Percentiles rank a stretch among this genome's conserved stretches.
Conservation (phyloP, 2,113 vertebrate species). For the Craseonycteris thonglongyai region DNA sequence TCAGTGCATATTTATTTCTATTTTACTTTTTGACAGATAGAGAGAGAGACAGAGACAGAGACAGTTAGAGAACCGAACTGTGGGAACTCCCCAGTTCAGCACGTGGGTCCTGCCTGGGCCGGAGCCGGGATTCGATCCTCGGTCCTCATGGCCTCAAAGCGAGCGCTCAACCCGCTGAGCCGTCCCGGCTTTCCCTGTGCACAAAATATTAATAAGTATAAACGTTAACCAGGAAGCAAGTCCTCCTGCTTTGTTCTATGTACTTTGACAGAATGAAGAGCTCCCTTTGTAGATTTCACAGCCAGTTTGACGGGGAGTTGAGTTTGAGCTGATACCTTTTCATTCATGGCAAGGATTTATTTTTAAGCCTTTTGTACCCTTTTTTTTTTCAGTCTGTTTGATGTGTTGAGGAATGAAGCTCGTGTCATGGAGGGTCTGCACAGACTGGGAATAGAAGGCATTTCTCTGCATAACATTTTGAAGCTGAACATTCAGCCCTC, state of each 20-base stretch:
- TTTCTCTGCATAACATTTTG: slow-evolving; percentile 91
- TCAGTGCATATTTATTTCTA: no score
- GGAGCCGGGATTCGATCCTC: no score
- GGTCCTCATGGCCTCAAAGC: no score
- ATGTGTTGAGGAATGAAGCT: slow-evolving; percentile 92
- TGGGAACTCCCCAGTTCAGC: no score
- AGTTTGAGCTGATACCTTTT: neutral
- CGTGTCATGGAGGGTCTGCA: slow-evolving; percentile 95
- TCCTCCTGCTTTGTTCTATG: neutral
- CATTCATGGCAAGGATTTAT: neutral
- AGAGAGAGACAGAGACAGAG: no score
- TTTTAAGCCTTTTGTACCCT: neutral
- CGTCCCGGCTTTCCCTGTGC: no score
- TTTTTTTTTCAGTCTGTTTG: slow-evolving; percentile 85
- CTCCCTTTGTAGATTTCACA: neutral
- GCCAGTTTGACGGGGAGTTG: neutral
- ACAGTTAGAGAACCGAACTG: no score
- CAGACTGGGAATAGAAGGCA: slow-evolving; percentile 89
- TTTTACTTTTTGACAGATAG: no score
- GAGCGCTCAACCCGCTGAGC: no score
- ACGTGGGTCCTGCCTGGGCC: no score
- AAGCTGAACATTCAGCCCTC: slow-evolving; percentile 94
- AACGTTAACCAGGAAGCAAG: neutral
- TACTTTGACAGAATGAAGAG: neutral
- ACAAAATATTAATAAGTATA: neutral